Evolutionary conservation across 2,113 vertebrate species (phyloP), one percentile per base, ranked within the genome.

Genomic region (Myotis yumanensis): DNA sequence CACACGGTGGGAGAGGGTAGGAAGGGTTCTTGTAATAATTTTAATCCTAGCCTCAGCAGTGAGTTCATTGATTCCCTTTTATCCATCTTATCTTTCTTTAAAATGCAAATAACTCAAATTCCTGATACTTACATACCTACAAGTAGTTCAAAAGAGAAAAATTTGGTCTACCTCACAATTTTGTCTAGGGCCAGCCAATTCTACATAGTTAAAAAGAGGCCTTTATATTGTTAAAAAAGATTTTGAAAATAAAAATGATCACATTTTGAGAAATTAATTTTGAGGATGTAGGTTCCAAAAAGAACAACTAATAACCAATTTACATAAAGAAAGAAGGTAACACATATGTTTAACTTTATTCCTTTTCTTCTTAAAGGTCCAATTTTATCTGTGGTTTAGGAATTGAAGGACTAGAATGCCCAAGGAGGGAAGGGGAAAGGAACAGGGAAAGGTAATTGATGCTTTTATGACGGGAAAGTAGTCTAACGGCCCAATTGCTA

Each of bases 81-180:
- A 76, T 15, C 7, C 25, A 30, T 20, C 80, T 57, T 46, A 73
- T n/a, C 43, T 15, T 85, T 37, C 72, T 73, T 83, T 89, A 80
- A 88, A 85, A 85, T 66, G 25, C 40, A 85, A 62, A 64, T 46
- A 89, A 72, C 43, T 48, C 57, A 51, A 87, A 86, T 81, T 80
- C 77, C 82, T 64, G 54, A 77, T 59, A 51, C 1, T 62, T 52
- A 62, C 4, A 48, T 43, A 77, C 32, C 51, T 66, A 2, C 32
- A 89, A 80, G 54, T 75, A 64, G 86, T 88, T 83, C n/a, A 85
- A 69, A 71, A 91, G 72, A 79, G 51, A 86, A 85, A 94, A 83
- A 5, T 64, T 40, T 84, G 37, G 22, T 57, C 48, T 37, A 69
- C 25, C 59, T 90, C 20, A 80, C 28, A 72, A 20, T 69, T 86